These are phyloP conservation scores for Emys orbicularis DNA, from an alignment of 2,797 vertebrate species.

Conservation along the genomic window DNA sequence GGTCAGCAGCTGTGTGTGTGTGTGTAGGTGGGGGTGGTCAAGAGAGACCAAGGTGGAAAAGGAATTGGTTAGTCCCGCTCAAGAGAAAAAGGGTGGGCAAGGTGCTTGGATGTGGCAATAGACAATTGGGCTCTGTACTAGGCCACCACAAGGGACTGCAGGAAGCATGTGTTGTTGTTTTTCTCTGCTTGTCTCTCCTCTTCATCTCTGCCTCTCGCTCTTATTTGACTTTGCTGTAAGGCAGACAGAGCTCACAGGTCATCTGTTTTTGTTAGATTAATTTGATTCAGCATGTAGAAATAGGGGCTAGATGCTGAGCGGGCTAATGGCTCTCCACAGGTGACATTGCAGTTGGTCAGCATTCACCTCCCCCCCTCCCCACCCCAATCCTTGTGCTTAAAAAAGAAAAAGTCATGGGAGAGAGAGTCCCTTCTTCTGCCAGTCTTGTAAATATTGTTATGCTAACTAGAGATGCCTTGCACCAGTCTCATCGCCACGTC, in stretches of 20 bases:
- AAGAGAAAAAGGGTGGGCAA: neutral
- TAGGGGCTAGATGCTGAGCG: constrained; percentile 67
- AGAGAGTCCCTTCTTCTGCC: neutral
- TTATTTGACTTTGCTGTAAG: constrained; percentile 83
- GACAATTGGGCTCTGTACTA: constrained; percentile 70
- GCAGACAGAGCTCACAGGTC: constrained; percentile 79
- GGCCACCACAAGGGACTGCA: constrained; percentile 69
- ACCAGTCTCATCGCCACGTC: neutral
- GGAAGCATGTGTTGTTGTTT: neutral
- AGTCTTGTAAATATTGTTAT: neutral
- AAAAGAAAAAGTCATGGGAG: rapidly evolving
- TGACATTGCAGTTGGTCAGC: constrained; percentile 74
- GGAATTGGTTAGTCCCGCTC: neutral
- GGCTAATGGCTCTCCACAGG: constrained; percentile 79
- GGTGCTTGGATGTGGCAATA: neutral
- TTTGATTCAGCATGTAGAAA: constrained; percentile 81
- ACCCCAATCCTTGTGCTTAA: neutral
- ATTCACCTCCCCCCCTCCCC: neutral
- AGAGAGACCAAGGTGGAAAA: neutral
- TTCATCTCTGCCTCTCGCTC: neutral
- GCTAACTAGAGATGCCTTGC: neutral
- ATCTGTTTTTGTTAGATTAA: constrained; percentile 83
- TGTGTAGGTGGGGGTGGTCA: neutral
- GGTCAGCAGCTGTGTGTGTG: constrained; percentile 75
- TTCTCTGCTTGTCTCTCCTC: neutral